phyloP scores from a whole-genome alignment of 2,888 invertebrate species.

The Anticlea derivata region DNA sequence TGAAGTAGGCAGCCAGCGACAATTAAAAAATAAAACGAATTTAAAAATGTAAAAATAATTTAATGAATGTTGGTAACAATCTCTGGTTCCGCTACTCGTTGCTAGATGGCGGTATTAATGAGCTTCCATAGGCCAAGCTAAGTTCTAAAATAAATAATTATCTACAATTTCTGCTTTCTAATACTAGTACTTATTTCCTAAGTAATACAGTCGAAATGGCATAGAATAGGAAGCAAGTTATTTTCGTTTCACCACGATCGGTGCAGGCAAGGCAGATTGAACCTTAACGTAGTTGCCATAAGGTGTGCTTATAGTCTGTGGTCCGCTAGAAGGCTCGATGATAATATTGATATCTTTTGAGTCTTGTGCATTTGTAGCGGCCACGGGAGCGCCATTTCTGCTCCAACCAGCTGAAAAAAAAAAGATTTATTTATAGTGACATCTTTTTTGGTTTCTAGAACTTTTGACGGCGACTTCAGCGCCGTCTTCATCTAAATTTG shows the following conservation, averaged over 20 bases:
- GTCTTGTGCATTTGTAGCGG: slow-evolving; percentile 34
- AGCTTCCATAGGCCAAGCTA: neutral
- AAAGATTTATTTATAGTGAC: slow-evolving; percentile 1
- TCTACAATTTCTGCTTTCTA: neutral
- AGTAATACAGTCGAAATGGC: slow-evolving; percentile 13
- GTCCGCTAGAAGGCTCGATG: slow-evolving; percentile 54
- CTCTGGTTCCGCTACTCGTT: slow-evolving; percentile 25
- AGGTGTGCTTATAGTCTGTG: slow-evolving; percentile 71
- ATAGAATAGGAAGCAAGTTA: slow-evolving; percentile 15
- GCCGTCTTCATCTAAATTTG: neutral
- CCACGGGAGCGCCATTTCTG: slow-evolving; percentile 49
- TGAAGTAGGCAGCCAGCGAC: too few species aligned
- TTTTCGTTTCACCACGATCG: slow-evolving; percentile 12
- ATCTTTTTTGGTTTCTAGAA: neutral
- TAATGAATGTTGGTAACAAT: slow-evolving; percentile 26
- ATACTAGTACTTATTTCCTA: neutral
- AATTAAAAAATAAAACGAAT: neutral
- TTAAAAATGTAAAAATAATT: neutral
- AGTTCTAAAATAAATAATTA: slow-evolving; percentile 3
- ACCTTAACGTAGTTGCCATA: slow-evolving; percentile 66
- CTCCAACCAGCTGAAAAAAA: slow-evolving; percentile 63
- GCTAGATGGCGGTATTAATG: slow-evolving; percentile 24
- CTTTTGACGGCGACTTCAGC: neutral
- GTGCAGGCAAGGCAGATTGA: slow-evolving; percentile 30
- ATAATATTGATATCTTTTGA: slow-evolving; percentile 47